Conservation (phyloP, 2,797 vertebrate species). For the Squalus acanthias region DNA sequence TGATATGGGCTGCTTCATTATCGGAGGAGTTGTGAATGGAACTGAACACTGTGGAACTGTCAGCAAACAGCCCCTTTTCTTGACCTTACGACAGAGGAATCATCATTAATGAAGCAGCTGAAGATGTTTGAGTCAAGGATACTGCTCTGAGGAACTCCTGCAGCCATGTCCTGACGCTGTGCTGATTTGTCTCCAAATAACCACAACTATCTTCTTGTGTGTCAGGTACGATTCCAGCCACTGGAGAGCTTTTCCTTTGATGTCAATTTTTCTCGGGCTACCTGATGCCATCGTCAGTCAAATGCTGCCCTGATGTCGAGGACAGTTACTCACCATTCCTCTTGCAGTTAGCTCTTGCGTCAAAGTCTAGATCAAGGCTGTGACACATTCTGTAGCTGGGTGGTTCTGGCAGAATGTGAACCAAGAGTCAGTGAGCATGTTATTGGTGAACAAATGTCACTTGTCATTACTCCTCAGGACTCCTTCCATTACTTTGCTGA, state of each 20-base stretch:
- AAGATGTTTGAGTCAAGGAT: background rate
- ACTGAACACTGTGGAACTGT: background rate
- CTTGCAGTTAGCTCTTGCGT: too few relatives aligned
- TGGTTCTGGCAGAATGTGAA: background rate
- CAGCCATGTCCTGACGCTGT: background rate
- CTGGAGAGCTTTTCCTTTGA: background rate
- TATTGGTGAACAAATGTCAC: too few relatives aligned
- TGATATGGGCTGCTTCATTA: background rate
- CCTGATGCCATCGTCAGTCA: background rate
- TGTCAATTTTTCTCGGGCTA: background rate
- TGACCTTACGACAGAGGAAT: background rate
- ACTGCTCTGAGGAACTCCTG: background rate
- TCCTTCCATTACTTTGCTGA: too few relatives aligned
- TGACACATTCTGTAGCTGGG: background rate
- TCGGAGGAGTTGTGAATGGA: background rate
- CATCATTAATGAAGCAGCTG: background rate
- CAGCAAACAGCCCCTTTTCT: background rate
- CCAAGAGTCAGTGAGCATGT: too few relatives aligned
- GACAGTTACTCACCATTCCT: background rate
- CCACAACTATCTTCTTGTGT: background rate
- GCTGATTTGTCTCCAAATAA: too few relatives aligned
- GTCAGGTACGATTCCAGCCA: background rate
- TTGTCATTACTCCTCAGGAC: too few relatives aligned
- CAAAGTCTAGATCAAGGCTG: background rate
- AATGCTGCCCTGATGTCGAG: background rate